Evolutionary conservation across 2,113 vertebrate species (phyloP), one percentile per base, ranked within the genome.

Genomic region (Alouatta palliata): DNA sequence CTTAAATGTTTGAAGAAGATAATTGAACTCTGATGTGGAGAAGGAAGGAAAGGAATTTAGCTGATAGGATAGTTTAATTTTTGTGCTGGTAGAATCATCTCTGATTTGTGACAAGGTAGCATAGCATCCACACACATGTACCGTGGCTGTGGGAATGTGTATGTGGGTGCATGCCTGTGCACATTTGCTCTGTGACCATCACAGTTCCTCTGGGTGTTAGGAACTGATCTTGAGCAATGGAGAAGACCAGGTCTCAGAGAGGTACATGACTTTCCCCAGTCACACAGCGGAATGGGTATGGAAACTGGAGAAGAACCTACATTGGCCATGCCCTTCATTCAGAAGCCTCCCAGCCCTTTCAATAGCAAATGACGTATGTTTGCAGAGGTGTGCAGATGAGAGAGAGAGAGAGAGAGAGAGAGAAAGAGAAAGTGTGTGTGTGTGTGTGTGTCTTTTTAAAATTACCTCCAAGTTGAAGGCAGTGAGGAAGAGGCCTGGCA

Each of bases 1-100:
- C 66, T 97, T 95, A 86, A 82, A 76, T 96, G 87, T 97, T 96
- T 97, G 90, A 96, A 94, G 95, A 80, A 77, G 90, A n/a, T 94
- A 90, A 96, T 70, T 95, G 95, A 85, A 87, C 68, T 82, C 66
- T 61, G 32, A 56, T 40, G 16, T 71, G 83, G 61, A 71, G 70
- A 91, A 75, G 73, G 27, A 71, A 40, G 61, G 86, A 84, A 82
- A 94, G 87, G 81, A 90, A 90, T 64, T 70, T 32, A 30, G 49
- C 71, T 93, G n/a, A n/a, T 61, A 47, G 23, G 61, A 2, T n/a
- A 79, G 80, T 70, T 84, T 85, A 40, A 88, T 49, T 58, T 81
- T 49, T 79, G 19, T 70, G 61, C 68, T 19, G 6, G 0, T 7
- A 75, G 37, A 52, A 16, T 80, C 20, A 23, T 19, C 37, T 85